Evolutionary conservation across 2,113 vertebrate species (phyloP).

Genomic region (Sylvia atricapilla): DNA sequence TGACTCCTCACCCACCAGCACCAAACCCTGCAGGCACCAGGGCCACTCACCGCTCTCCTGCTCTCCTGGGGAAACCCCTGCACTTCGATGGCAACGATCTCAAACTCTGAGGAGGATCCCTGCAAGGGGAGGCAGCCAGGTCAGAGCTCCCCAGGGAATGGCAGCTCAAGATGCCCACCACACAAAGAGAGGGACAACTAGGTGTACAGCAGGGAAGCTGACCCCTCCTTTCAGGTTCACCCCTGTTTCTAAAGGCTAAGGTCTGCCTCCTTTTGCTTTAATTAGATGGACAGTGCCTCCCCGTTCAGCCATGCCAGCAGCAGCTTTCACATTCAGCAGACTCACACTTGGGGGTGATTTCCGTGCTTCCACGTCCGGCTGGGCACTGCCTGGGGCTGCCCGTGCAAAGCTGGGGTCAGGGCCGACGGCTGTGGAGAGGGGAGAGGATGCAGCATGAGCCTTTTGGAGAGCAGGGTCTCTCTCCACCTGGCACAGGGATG

Average conservation of each 20-base stretch:
- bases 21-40: background rate
- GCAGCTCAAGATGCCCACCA: background rate
- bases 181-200: rapidly evolving
- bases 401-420: constrained; percentile 7
- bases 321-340: background rate
- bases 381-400: background rate
- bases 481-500: background rate
- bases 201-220: background rate
- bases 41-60: constrained; percentile 75
- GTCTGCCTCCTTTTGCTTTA: background rate
- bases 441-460: background rate
- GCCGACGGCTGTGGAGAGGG: constrained; percentile 40
- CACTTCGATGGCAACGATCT: constrained; percentile 77
- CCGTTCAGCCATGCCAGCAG: background rate
- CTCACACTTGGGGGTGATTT: constrained; percentile 74
- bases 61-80: constrained; percentile 67
- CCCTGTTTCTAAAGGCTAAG: background rate
- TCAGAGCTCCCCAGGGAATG: background rate
- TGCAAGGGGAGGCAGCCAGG: constrained; percentile 46
- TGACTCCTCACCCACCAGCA: rapidly evolving
- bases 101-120: constrained; percentile 88
- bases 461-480: background rate
- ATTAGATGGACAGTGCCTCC: background rate
- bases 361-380: background rate
- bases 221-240: background rate